These are phyloP conservation scores for Papilio polyxenes DNA, from an alignment of 1,140 invertebrate genomes.

Conservation along the genomic window DNA sequence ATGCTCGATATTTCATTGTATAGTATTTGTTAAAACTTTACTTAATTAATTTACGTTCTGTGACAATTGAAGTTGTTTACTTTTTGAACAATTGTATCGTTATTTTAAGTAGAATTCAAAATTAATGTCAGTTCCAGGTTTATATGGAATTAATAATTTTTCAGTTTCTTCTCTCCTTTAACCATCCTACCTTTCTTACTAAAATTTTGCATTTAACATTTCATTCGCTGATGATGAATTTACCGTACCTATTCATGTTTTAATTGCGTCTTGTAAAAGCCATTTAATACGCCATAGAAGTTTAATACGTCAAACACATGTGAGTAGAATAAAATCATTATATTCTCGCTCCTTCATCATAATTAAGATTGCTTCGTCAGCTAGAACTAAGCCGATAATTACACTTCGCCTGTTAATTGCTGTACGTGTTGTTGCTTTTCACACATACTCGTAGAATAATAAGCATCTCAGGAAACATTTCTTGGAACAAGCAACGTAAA, in stretches of 20 bases:
- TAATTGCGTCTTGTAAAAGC: not conserved
- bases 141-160: too few relatives aligned
- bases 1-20: constrained; percentile 15
- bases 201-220: too few relatives aligned
- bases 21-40: constrained; percentile 4
- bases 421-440: not conserved
- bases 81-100: too few relatives aligned
- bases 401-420: constrained; percentile 20
- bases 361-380: constrained; percentile 15
- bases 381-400: constrained; percentile 18
- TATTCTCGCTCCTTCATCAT: constrained; percentile 6
- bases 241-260: not conserved
- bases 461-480: not conserved
- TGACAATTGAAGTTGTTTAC: not conserved
- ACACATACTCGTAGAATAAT: constrained; percentile 2
- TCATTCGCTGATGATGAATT: not conserved
- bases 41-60: not conserved
- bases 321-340: constrained; percentile 5
- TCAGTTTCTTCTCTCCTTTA: not conserved
- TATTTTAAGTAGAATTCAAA: too few relatives aligned
- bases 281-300: not conserved
- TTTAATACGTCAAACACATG: not conserved
- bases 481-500: not conserved
- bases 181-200: too few relatives aligned
- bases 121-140: too few relatives aligned